Base-by-base conservation (phyloP, 2,797 vertebrate genomes). In the Acrossocheilus fasciatus region DNA sequence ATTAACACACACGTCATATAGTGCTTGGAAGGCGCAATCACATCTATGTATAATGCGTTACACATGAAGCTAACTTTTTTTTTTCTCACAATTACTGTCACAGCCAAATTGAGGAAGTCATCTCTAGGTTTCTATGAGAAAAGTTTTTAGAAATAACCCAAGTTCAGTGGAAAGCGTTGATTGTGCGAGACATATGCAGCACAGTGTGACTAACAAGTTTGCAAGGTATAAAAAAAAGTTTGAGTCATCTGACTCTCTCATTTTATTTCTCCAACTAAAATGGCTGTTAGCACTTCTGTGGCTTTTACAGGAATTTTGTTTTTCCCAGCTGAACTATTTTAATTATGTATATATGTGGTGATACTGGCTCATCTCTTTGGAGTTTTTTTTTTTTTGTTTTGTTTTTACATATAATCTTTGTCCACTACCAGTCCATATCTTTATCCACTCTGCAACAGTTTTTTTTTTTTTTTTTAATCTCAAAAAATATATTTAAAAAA, bases 131-230 rank as follows among this genome's bases (percentile, higher is more conserved):
- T 81, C 54, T 74, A 57, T 86, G 77, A 72, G 66, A 73, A 82
- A 88, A 70, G 83, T 78, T 85, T 72, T 47, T 45, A 15, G 54
- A 85, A 80, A 85, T 69, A 72, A 39, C 9, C 54, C 14, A 50
- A 74, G 66, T 86, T 84, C 34, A 62, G 43, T 23, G 30, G 66
- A 86, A 89, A 30, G 69, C 45, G 75, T 82, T 43, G 66, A 69
- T 64, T 50, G 70, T 50, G 68, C 8, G 68, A 82, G 88, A 79
- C 75, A 45, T 50, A 17, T 84, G 85, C 84, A 70, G 68, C 43
- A 34, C 47, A 18, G 80, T 82, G 83, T 84, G 88, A 88, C 82
- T 87, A 88, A 88, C 80, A n/a, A 82, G 2, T 84, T 84, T 81
- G 70, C 43, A 66, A 45, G 45, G 62, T 83, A 41, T 34, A 76